These are phyloP conservation scores for Colistium nudipinnis DNA, from an alignment of 2,113 vertebrate genomes.

Conservation along the genomic window DNA sequence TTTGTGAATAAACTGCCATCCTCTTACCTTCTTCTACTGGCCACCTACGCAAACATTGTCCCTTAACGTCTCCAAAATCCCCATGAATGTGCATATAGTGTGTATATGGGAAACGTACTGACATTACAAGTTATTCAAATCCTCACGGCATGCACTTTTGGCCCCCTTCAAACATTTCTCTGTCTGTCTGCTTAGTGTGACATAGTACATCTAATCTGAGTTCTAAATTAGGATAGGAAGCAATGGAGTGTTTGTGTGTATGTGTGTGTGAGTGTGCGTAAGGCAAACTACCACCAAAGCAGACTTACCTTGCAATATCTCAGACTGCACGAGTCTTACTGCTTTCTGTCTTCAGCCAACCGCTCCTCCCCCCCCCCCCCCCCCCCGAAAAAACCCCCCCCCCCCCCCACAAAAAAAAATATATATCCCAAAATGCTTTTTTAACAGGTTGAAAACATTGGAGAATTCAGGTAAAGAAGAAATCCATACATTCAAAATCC, in stretches of 20 bases:
- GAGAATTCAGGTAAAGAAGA: constrained; percentile 43
- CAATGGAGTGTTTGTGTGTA: neutral
- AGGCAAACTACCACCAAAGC: constrained; percentile 26
- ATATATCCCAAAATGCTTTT: constrained; percentile 18
- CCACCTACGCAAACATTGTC: constrained; percentile 26
- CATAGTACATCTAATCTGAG: constrained; percentile 5
- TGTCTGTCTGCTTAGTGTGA: constrained; percentile 31
- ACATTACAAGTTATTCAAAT: constrained; percentile 30
- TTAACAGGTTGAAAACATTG: constrained; percentile 4
- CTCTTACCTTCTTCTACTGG: constrained; percentile 8
- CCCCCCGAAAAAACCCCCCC: constrained; percentile 17
- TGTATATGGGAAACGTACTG: constrained; percentile 22
- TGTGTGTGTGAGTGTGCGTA: constrained; percentile 10
- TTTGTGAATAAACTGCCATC: constrained; percentile 9
- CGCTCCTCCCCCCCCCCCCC: too few relatives aligned
- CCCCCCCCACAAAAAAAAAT: constrained; percentile 11
- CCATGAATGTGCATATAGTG: constrained; percentile 20
- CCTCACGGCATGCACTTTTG: constrained; percentile 32
- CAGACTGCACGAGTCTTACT: constrained; percentile 35
- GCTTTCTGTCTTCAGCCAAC: constrained; percentile 44
- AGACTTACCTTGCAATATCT: constrained; percentile 72
- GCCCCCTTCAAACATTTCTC: constrained; percentile 8
- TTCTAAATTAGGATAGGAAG: neutral
- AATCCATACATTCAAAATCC: constrained; percentile 65
- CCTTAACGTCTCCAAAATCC: constrained; percentile 29